Percentiles rank a stretch among this genome's conserved stretches.
Evolutionary conservation across 2,797 vertebrate species (phyloP).

Genomic region (Eutrigla gurnardus): DNA sequence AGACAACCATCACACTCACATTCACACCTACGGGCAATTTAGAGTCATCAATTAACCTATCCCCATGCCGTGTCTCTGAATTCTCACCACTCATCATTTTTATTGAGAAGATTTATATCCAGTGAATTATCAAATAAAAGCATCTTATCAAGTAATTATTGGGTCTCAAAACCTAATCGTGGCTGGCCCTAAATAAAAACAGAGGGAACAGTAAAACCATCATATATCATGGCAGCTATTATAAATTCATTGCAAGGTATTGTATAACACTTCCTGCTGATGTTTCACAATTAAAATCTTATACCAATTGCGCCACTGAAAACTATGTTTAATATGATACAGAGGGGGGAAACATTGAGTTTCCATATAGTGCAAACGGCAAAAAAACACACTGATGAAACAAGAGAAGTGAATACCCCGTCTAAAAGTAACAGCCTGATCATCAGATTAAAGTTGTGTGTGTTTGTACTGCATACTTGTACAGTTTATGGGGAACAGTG

Average conservation of each 20-base stretch:
- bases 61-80: neutral
- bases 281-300: slow-evolving; percentile 22
- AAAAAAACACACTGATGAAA: neutral
- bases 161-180: neutral
- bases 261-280: too few species aligned
- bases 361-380: neutral
- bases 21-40: too few species aligned
- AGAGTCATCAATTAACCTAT: too few species aligned
- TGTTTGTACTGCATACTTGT: slow-evolving; percentile 18
- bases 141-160: neutral
- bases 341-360: neutral
- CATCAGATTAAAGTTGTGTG: slow-evolving; percentile 3
- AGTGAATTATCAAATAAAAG: neutral
- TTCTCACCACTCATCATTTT: neutral
- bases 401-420: neutral
- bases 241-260: neutral
- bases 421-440: neutral
- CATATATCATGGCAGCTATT: neutral
- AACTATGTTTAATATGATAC: neutral
- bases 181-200: neutral
- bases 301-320: neutral
- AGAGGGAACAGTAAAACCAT: neutral
- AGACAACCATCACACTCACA: too few species aligned
- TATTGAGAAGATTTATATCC: neutral
- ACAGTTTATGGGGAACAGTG: neutral